phyloP scores from a whole-genome alignment of 2,113 vertebrate species.

The Myiozetetes cayanensis region DNA sequence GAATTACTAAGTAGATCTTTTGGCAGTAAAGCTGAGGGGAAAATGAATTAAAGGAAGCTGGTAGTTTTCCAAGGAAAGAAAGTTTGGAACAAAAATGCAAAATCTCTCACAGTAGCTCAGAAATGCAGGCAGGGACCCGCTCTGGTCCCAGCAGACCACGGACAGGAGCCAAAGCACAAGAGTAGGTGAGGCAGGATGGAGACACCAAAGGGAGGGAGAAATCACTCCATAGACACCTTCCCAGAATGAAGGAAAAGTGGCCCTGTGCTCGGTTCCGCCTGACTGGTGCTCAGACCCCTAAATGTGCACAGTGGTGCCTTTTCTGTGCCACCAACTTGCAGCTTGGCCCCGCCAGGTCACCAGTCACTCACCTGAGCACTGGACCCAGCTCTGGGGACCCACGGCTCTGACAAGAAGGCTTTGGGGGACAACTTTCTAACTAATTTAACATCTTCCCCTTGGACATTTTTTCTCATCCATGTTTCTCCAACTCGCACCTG shows the following conservation, averaged over 20 bases:
- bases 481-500: background rate
- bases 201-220: no score
- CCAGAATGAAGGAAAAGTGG: no score
- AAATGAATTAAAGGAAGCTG: background rate
- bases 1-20: background rate
- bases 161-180: background rate
- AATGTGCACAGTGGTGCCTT: accelerated
- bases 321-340: background rate
- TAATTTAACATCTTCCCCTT: no score
- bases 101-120: accelerated
- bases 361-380: accelerated
- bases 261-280: background rate
- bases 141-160: accelerated
- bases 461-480: no score
- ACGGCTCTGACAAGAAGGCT: background rate
- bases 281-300: background rate
- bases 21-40: background rate
- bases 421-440: background rate
- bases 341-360: accelerated
- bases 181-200: background rate
- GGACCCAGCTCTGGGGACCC: background rate
- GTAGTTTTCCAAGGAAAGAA: background rate
- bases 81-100: background rate
- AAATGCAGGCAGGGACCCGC: background rate
- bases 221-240: background rate